Percentiles rank a stretch among this genome's conserved stretches.
Conservation (phyloP, 2,797 vertebrate genomes). For the Thamnophis elegans region DNA sequence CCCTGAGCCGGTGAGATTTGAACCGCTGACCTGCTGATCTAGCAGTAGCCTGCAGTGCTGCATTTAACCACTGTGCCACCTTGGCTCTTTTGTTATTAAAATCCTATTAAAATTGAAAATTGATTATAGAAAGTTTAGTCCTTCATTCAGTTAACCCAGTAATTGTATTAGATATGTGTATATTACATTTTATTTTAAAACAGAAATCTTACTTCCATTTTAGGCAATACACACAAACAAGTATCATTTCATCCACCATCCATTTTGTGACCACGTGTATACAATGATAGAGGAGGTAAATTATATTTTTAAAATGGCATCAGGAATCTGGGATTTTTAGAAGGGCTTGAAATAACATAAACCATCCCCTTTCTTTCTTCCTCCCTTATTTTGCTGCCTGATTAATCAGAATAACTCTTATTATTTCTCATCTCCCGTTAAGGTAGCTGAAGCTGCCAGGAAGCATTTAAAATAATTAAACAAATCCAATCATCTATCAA, state of each 20-base stretch:
- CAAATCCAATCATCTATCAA: background rate
- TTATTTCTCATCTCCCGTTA: background rate
- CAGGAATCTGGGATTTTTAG: background rate
- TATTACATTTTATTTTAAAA: background rate
- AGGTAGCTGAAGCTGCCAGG: background rate
- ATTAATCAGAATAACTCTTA: background rate
- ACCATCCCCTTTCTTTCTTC: background rate
- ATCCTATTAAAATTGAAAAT: background rate
- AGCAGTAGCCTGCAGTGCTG: too few species aligned
- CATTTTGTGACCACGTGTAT: background rate
- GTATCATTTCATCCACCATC: background rate
- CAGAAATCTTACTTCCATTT: background rate
- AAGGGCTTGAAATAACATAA: background rate
- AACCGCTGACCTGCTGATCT: too few species aligned
- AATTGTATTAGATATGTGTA: background rate
- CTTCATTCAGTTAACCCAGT: background rate
- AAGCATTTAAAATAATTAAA: background rate
- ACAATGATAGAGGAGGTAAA: background rate
- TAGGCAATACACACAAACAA: background rate
- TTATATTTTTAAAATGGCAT: background rate
- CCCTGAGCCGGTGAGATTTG: too few species aligned
- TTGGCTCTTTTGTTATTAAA: background rate
- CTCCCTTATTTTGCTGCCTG: background rate
- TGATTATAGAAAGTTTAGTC: background rate
- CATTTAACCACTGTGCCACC: too few species aligned